Base-by-base conservation (phyloP, 2,888 invertebrate genomes). In the Dendrolimus pini region DNA sequence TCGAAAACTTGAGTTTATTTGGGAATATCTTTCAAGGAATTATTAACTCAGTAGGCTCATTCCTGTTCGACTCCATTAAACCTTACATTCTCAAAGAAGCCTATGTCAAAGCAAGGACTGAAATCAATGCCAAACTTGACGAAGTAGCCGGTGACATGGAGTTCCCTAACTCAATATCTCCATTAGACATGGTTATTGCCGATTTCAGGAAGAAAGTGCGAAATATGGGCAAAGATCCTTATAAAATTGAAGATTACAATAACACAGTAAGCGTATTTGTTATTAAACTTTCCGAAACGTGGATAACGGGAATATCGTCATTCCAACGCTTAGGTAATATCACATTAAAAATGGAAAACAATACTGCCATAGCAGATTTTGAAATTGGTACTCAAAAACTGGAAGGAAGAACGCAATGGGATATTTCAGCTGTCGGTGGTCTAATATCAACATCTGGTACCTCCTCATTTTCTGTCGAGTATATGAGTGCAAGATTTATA, bases 61-160 rank as follows among this genome's bases (percentile, higher is more conserved):
- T 96, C 62, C 92, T 97, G 9, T 97, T 97, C 69, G 96, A 97
- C 76, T 95, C 95, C 9, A 95, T 97, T 70, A 97, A 97, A 75
- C 97, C 97, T 0, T 95, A 95, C 65, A 94, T 97, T 64, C 84
- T 97, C 41, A 93, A 93, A 64, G 94, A 96, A 82, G 95, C 95
- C 0, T 96, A 96, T 72, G 92, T 93, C 0, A 94, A 95, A 74
- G 90, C 96, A 1, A 92, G 95, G 65, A 91, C 88, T 1, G 94
- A 95, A 77, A 93, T 97, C 1, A 95, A 97, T 75, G 91, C 93
- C 10, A 93, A 95, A 75, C 92, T 97, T 41, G 93, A 93, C 14
- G 93, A 94, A 67, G 74, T 95, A 10, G 93, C 95, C 12, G 93
- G 92, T 1, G 92, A 92, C 58, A 94, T 95, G 71, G 93, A 93